Conservation (phyloP, 1,140 invertebrate species). For the Calephelis nemesis region DNA sequence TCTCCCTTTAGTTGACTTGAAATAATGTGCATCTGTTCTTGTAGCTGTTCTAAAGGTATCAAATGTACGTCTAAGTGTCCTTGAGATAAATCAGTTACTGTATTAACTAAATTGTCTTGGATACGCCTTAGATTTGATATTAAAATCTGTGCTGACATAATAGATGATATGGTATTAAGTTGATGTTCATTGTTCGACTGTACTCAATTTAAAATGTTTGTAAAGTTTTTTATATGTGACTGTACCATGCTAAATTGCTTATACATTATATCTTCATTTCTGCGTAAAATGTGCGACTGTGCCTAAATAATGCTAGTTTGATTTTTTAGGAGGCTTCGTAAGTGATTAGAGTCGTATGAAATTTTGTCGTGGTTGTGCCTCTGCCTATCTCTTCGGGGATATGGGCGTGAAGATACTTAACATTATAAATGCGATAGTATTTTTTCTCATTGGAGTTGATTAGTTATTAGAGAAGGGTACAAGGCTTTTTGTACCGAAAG, state of each 20-base stretch:
- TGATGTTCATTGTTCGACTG: too few relatives aligned
- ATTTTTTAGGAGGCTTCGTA: constrained; percentile 8
- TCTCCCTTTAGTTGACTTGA: constrained; percentile 2
- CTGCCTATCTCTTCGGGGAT: too few relatives aligned
- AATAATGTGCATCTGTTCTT: constrained; percentile 15
- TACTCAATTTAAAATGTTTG: too few relatives aligned
- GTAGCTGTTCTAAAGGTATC: constrained; percentile 19
- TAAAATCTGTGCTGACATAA: background rate
- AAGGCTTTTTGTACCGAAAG: too few relatives aligned
- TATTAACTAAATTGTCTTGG: constrained; percentile 14
- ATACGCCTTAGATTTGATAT: constrained; percentile 2
- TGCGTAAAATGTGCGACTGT: constrained; percentile 15
- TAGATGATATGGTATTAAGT: constrained; percentile 1
- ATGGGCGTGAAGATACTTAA: too few relatives aligned
- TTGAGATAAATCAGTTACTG: constrained; percentile 17
- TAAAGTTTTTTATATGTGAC: background rate
- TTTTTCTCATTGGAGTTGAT: too few relatives aligned
- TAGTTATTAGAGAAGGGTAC: too few relatives aligned
- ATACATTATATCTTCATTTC: constrained; percentile 13
- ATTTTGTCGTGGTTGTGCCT: too few relatives aligned
- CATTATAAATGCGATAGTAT: too few relatives aligned
- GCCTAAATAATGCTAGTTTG: constrained; percentile 18
- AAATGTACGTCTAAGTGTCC: constrained; percentile 18
- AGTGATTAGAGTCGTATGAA: background rate
- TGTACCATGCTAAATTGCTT: constrained; percentile 6